These are phyloP conservation scores for Linepithema humile DNA, from an alignment of 1,140 invertebrate species.

Conservation along the genomic window DNA sequence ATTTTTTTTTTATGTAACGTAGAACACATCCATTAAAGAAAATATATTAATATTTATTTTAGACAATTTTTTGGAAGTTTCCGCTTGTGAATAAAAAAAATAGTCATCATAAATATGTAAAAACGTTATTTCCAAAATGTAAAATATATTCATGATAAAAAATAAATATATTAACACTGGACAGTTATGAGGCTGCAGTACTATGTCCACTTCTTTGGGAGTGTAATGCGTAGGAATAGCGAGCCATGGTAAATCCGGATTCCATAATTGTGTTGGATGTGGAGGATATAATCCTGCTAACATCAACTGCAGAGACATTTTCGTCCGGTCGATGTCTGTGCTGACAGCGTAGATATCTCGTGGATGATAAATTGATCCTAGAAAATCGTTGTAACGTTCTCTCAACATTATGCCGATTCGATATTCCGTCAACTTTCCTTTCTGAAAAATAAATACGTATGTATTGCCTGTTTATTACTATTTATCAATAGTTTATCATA, in stretches of 20 bases:
- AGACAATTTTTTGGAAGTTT: not conserved
- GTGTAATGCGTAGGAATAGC: slow-evolving; percentile 74
- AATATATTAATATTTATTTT: not conserved
- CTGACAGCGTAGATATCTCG: slow-evolving; percentile 82
- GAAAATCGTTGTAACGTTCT: slow-evolving; percentile 83
- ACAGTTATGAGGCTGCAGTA: too few species aligned
- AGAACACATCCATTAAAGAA: not conserved
- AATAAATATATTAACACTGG: too few species aligned
- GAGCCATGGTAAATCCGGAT: slow-evolving; percentile 78
- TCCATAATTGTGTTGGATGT: slow-evolving; percentile 81
- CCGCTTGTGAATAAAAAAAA: not conserved
- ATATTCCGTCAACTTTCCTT: slow-evolving; percentile 85
- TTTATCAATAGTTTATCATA: not conserved
- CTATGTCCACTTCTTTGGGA: slow-evolving; percentile 66
- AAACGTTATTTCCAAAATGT: not conserved
- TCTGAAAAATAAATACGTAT: slow-evolving; percentile 71
- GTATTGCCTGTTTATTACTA: not conserved
- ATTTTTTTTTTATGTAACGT: not conserved
- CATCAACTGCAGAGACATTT: slow-evolving; percentile 86
- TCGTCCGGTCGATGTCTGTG: slow-evolving; percentile 85
- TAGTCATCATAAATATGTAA: not conserved
- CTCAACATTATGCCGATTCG: slow-evolving; percentile 85
- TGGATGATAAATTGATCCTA: slow-evolving; percentile 83
- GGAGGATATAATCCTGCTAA: slow-evolving; percentile 86
- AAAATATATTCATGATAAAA: too few species aligned